phyloP scores from a whole-genome alignment of 2,113 vertebrate genomes.

The Pachypanchax playfairii region DNA sequence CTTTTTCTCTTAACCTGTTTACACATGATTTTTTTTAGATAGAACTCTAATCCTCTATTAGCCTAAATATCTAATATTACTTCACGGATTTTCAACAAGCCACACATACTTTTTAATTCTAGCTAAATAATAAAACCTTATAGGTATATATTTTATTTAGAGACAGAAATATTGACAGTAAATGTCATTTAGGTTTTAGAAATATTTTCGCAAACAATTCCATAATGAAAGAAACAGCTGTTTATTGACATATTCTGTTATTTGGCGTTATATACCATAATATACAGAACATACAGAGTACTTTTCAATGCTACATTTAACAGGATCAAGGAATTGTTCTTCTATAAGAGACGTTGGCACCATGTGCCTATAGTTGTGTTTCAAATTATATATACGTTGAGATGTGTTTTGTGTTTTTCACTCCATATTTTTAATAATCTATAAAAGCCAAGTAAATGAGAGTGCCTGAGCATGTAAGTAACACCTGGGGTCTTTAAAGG shows the following conservation, averaged over 20 bases:
- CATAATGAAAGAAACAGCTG: not conserved
- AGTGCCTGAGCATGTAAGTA: not conserved
- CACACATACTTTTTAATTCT: not conserved
- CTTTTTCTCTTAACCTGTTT: slow-evolving; percentile 57
- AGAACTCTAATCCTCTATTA: not conserved
- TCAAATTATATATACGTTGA: too few species aligned
- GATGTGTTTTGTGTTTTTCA: not conserved
- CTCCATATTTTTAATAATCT: not conserved
- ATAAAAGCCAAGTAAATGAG: too few species aligned
- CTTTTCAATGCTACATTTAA: too few species aligned
- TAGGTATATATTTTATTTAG: not conserved
- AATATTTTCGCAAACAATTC: not conserved
- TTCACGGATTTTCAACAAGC: not conserved
- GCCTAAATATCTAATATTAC: not conserved
- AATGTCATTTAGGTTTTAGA: not conserved
- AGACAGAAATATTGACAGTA: not conserved
- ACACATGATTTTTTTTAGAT: slow-evolving; percentile 42
- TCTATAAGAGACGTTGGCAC: too few species aligned
- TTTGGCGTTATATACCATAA: too few species aligned
- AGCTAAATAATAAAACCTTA: not conserved
- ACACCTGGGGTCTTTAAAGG: not conserved
- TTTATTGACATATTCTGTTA: too few species aligned
- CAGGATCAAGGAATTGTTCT: too few species aligned
- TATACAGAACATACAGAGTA: too few species aligned
- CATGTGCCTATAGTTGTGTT: too few species aligned